These are phyloP conservation scores for Sebastolobus altivelis DNA, from an alignment of 2,797 vertebrate species.

Conservation along the genomic window DNA sequence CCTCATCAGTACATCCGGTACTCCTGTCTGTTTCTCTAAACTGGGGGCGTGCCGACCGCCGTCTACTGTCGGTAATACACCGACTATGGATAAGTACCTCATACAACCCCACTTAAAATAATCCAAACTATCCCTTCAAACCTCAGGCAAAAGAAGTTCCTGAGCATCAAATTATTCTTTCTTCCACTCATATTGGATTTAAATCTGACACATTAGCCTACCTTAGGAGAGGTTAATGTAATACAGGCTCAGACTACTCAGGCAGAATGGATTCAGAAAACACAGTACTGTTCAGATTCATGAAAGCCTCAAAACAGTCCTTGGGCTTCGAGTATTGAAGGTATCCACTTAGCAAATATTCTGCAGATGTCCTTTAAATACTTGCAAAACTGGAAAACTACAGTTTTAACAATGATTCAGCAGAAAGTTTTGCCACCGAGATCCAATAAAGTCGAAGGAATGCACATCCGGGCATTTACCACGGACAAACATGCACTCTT, in stretches of 20 bases:
- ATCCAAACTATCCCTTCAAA: background rate
- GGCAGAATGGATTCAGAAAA: conserved; percentile 35
- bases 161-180: conserved; percentile 16
- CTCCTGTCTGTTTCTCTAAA: background rate
- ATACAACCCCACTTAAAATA: background rate
- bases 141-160: background rate
- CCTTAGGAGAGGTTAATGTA: conserved; percentile 34
- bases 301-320: background rate
- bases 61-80: background rate
- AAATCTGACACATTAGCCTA: conserved; percentile 35
- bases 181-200: conserved; percentile 21
- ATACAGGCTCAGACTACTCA: background rate
- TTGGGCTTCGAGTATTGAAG: conserved; percentile 32
- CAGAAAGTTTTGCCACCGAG: conserved; percentile 45
- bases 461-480: conserved; percentile 30
- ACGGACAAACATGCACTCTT: background rate
- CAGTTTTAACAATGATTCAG: conserved; percentile 56
- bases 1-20: background rate
- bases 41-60: fast-evolving
- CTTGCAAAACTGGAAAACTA: conserved; percentile 32
- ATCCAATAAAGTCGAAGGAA: conserved; percentile 52
- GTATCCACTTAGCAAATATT: conserved; percentile 23
- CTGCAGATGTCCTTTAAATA: conserved; percentile 22
- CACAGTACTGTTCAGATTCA: background rate
- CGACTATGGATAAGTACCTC: background rate